phyloP scores from a whole-genome alignment of 2,888 invertebrate genomes.

The Cynaeus angustus region DNA sequence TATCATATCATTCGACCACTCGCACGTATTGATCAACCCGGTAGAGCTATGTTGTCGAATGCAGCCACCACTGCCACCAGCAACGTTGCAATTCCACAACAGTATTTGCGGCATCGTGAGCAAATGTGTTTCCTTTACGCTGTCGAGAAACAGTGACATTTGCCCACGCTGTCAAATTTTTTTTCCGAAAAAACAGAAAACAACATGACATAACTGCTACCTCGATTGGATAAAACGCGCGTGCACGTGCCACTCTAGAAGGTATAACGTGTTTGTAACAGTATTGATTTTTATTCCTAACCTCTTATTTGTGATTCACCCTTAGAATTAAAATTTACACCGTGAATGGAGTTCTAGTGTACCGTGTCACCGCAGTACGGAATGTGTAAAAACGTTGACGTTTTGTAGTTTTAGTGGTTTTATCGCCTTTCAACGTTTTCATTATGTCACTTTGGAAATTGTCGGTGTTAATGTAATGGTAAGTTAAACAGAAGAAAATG shows the following conservation, averaged over 20 bases:
- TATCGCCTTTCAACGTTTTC: constrained; percentile 25
- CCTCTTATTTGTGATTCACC: constrained; percentile 58
- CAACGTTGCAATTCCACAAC: constrained; percentile 64
- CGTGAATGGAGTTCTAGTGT: constrained; percentile 12
- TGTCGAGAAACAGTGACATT: constrained; percentile 17
- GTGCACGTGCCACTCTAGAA: constrained; percentile 39
- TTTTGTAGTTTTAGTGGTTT: constrained; percentile 16
- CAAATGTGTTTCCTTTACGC: constrained; percentile 50
- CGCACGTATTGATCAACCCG: constrained; percentile 55
- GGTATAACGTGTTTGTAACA: constrained; percentile 46
- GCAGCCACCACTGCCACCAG: constrained; percentile 62
- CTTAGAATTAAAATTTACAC: constrained; percentile 39
- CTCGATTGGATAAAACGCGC: constrained; percentile 27
- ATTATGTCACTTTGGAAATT: constrained; percentile 21
- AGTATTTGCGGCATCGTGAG: constrained; percentile 56
- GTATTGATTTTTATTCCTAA: constrained; percentile 64
- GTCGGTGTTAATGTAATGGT: constrained; percentile 18
- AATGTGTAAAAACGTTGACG: constrained; percentile 12
- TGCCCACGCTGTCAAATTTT: constrained; percentile 10
- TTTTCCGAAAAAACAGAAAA: neutral
- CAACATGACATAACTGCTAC: constrained; percentile 7
- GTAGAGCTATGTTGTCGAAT: constrained; percentile 56
- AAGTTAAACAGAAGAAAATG: neutral
- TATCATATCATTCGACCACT: neutral
- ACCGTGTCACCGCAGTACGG: neutral